These are phyloP conservation scores for Enteromius anoplus DNA, from an alignment of 2,797 vertebrate species.

Conservation along the genomic window DNA sequence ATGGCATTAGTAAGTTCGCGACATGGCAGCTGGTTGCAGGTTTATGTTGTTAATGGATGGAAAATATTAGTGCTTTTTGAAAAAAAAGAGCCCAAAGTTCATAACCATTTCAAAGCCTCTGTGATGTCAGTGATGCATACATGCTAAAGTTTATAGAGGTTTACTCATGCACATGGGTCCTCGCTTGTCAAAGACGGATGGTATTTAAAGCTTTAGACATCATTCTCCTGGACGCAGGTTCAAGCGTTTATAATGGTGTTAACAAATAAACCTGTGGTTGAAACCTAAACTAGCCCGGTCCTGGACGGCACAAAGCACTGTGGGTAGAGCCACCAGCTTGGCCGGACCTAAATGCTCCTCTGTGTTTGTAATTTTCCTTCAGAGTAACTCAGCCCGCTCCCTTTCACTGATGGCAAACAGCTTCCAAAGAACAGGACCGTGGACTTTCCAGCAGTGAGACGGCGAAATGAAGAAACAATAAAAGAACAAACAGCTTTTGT, in stretches of 20 bases:
- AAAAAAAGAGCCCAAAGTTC: not conserved
- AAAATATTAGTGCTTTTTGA: conserved; percentile 2
- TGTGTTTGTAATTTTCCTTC: conserved; percentile 41
- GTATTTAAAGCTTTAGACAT: conserved; percentile 43
- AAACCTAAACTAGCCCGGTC: conserved; percentile 8
- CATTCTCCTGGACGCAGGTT: conserved; percentile 32
- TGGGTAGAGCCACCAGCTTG: conserved; percentile 33
- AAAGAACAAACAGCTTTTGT: conserved; percentile 27
- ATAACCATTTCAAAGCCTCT: conserved; percentile 8
- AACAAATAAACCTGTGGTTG: conserved; percentile 39
- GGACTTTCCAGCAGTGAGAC: conserved; percentile 21
- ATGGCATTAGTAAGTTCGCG: not conserved
- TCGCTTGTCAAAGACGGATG: conserved; percentile 7
- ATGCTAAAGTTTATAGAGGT: conserved; percentile 7
- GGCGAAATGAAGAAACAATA: conserved; percentile 4
- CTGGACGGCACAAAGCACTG: conserved; percentile 35
- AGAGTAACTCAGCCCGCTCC: conserved; percentile 21
- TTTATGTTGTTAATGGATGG: conserved; percentile 8
- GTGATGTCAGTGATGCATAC: not conserved
- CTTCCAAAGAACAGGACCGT: conserved; percentile 15
- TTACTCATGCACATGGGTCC: not conserved
- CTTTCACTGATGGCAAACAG: conserved; percentile 33
- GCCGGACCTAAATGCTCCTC: conserved; percentile 38
- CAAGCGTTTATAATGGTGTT: conserved; percentile 35
- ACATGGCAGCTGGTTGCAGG: conserved; percentile 7